Percentiles rank a stretch among this genome's conserved stretches.
Evolutionary conservation across 2,113 vertebrate genomes (phyloP).

Genomic region (Varanus komodoensis): DNA sequence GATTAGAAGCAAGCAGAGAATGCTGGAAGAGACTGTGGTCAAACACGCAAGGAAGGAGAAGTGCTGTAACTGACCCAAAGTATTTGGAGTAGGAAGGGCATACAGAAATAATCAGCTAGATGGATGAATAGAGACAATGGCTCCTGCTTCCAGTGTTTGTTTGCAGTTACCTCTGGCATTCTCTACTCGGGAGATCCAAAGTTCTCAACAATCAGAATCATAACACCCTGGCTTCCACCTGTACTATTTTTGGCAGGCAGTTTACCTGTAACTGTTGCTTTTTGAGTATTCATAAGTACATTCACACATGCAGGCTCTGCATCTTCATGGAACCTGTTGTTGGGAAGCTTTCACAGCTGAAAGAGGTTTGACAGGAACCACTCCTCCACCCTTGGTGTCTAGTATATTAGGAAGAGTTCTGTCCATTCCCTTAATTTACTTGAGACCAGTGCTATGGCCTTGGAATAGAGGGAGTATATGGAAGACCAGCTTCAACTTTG

Average conservation of each 20-base stretch:
- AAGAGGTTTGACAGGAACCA: no score
- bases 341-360: no score
- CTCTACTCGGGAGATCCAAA: neutral
- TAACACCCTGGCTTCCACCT: neutral
- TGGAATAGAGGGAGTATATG: no score
- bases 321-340: no score
- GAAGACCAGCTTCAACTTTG: no score
- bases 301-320: no score
- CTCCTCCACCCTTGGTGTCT: no score
- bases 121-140: neutral
- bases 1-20: neutral
- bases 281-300: no score
- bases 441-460: no score
- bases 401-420: no score
- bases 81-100: neutral
- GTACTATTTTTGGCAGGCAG: neutral
- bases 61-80: neutral
- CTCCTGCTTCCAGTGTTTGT: neutral
- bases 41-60: neutral
- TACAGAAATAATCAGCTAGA: neutral
- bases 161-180: neutral
- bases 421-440: no score
- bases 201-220: neutral
- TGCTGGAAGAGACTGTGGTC: neutral
- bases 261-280: no score